These are phyloP conservation scores for Rhinogobio ventralis DNA, from an alignment of 2,797 vertebrate species.

Conservation along the genomic window DNA sequence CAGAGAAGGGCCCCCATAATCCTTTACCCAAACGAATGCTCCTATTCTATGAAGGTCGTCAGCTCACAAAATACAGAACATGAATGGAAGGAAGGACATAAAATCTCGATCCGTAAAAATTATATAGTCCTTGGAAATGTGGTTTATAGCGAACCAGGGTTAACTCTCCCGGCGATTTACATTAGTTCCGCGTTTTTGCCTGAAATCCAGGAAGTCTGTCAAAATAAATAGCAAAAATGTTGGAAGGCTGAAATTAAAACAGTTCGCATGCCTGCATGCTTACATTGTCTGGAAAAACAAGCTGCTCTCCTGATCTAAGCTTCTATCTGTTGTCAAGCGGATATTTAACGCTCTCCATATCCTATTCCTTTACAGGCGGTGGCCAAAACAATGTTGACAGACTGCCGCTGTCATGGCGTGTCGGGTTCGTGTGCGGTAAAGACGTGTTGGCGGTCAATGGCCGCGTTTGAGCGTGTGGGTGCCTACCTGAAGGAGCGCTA, in stretches of 20 bases:
- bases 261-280: conserved; percentile 20
- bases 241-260: conserved; percentile 26
- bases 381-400: conserved; percentile 88
- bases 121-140: neutral
- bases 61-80: conserved; percentile 22
- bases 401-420: conserved; percentile 96
- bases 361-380: conserved; percentile 80
- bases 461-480: conserved; percentile 89
- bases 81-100: neutral
- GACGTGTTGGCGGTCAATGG: conserved; percentile 96
- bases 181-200: conserved; percentile 35
- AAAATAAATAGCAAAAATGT: conserved; percentile 39
- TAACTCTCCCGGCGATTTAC: conserved; percentile 17
- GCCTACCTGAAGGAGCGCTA: conserved; percentile 91
- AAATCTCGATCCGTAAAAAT: neutral
- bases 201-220: conserved; percentile 28
- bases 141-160: neutral
- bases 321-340: neutral
- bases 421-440: conserved; percentile 97
- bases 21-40: conserved; percentile 14
- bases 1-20: neutral
- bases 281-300: conserved; percentile 9
- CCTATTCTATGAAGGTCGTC: conserved; percentile 9
- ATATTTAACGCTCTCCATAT: neutral
- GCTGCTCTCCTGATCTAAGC: neutral